Percentiles rank a stretch among this genome's conserved stretches.
Evolutionary conservation across 2,888 invertebrate genomes (phyloP).

Genomic region (Stratiomys singularior): DNA sequence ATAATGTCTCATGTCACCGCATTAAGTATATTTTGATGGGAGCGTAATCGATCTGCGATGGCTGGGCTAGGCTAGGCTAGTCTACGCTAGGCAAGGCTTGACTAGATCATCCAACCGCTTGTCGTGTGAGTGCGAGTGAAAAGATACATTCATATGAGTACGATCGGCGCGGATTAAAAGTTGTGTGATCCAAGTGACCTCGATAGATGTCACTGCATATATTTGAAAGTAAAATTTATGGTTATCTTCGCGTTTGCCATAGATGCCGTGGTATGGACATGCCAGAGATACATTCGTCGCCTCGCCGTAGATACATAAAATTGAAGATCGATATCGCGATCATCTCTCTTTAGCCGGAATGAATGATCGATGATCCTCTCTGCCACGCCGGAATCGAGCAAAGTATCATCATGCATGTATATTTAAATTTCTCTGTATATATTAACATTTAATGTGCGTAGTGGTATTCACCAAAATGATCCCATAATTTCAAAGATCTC

Average conservation of each 20-base stretch:
- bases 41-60: constrained; percentile 33
- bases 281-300: constrained; percentile 14
- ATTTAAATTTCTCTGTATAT: constrained; percentile 26
- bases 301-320: constrained; percentile 16
- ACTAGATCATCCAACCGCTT: too few relatives aligned
- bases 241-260: background rate
- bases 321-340: constrained; percentile 8
- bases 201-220: constrained; percentile 42
- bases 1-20: constrained; percentile 50
- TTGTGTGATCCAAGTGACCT: constrained; percentile 38
- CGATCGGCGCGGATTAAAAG: constrained; percentile 12
- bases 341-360: constrained; percentile 12
- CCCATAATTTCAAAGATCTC: constrained; percentile 43
- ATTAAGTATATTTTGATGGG: constrained; percentile 43
- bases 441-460: constrained; percentile 30
- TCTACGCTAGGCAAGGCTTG: background rate
- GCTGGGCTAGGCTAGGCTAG: background rate
- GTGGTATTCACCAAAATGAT: constrained; percentile 34
- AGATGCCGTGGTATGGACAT: background rate
- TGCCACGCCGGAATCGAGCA: constrained; percentile 11
- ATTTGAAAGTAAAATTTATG: constrained; percentile 43
- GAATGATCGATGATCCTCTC: constrained; percentile 39
- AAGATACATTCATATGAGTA: background rate
- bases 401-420: constrained; percentile 5
- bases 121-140: constrained; percentile 1